These are phyloP conservation scores for Tachina lurida DNA, from an alignment of 2,888 invertebrate species.

Conservation along the genomic window DNA sequence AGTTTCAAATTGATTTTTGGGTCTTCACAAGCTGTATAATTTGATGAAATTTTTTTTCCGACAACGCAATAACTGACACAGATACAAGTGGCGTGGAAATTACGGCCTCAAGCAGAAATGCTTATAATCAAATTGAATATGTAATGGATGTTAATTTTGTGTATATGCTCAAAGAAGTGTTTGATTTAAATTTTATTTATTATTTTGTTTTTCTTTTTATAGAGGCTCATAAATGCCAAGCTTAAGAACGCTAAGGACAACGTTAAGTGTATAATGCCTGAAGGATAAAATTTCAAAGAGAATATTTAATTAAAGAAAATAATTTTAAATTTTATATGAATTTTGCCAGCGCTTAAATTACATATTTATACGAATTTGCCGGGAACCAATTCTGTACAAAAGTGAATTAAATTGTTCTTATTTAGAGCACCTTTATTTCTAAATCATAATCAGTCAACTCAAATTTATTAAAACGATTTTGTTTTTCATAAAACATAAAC, in stretches of 20 bases:
- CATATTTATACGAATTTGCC: not conserved
- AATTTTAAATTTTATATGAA: not conserved
- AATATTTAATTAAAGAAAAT: constrained; percentile 1
- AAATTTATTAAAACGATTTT: too few species aligned
- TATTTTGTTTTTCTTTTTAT: not conserved
- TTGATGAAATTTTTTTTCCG: not conserved
- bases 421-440: too few species aligned
- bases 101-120: constrained; percentile 12
- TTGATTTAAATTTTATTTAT: not conserved
- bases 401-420: too few species aligned
- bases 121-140: constrained; percentile 27
- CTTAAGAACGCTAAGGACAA: not conserved
- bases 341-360: not conserved
- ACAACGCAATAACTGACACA: not conserved
- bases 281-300: not conserved
- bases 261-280: not conserved
- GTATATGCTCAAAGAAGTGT: not conserved
- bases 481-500: too few species aligned
- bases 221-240: not conserved
- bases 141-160: constrained; percentile 37
- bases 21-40: constrained; percentile 7
- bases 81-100: constrained; percentile 25
- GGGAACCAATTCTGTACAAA: too few species aligned
- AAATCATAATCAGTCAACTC: too few species aligned
- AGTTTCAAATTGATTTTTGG: constrained; percentile 29